A percentile compares a stretch with the other conserved stretches of the same genome.
phyloP scores from a whole-genome alignment of 1,140 invertebrate species.

The Hycleus cichorii region DNA sequence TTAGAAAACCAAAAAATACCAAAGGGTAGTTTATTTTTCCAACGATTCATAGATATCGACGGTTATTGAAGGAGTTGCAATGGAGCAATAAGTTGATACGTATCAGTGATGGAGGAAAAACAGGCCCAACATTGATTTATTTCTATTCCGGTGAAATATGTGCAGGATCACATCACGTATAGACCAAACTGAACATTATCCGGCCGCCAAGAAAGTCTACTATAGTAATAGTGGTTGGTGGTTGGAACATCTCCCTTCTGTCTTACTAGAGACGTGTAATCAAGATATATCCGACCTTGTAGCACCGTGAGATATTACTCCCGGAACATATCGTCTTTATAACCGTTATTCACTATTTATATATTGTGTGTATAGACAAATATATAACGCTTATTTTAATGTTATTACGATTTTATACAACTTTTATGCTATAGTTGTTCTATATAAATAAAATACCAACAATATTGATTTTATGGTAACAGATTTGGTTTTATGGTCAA shows the following conservation, averaged over 20 bases:
- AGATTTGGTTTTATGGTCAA: no score
- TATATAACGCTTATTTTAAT: not conserved
- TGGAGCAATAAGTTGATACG: not conserved
- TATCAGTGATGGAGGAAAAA: conserved; percentile 24
- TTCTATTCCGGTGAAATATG: conserved; percentile 35
- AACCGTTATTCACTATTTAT: conserved; percentile 32
- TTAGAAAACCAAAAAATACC: no score
- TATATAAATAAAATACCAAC: no score
- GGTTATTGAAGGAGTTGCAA: no score
- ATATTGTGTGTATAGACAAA: conserved; percentile 14
- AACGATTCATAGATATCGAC: no score
- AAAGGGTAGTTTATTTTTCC: no score
- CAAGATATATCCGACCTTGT: conserved; percentile 38
- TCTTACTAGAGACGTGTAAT: conserved; percentile 24
- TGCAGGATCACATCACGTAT: conserved; percentile 34
- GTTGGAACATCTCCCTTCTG: no score
- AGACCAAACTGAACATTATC: not conserved
- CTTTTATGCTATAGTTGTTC: no score
- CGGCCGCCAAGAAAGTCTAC: not conserved
- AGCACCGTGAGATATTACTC: conserved; percentile 33
- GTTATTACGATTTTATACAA: conserved; percentile 16
- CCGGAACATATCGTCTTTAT: conserved; percentile 28
- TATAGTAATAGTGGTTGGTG: no score
- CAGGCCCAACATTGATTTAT: conserved; percentile 36
- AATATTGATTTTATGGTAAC: no score